Evolutionary conservation across 1,140 invertebrate genomes (phyloP).

Genomic region (Pemphigus obesinymphae): DNA sequence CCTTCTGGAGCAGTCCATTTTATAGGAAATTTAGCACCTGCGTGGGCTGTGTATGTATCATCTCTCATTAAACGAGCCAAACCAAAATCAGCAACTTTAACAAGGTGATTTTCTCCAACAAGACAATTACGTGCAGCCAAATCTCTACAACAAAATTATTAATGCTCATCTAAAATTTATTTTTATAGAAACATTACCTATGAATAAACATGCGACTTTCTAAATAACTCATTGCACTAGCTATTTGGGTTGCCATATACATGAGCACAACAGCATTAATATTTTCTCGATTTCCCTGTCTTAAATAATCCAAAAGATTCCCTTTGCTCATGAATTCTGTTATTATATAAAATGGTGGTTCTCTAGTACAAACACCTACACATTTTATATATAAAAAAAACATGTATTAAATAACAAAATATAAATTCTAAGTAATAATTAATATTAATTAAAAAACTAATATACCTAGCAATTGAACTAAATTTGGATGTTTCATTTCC

Average conservation of each 20-base stretch:
- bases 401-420: neutral
- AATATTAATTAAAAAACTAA: neutral
- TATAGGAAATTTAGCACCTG: constrained; percentile 97
- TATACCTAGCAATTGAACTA: constrained; percentile 89
- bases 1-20: constrained; percentile 99
- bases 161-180: neutral
- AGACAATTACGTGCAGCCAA: constrained; percentile 97
- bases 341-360: constrained; percentile 98
- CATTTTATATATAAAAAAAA: constrained; percentile 24
- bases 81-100: constrained; percentile 95
- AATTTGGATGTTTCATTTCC: constrained; percentile 98
- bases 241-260: constrained; percentile 99
- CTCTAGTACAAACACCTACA: constrained; percentile 85
- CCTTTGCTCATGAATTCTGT: constrained; percentile 99
- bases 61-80: constrained; percentile 94
- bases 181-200: constrained; percentile 56
- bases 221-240: constrained; percentile 96
- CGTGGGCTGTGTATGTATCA: constrained; percentile 95
- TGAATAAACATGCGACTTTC: constrained; percentile 96
- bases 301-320: constrained; percentile 92
- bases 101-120: constrained; percentile 79
- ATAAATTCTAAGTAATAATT: neutral
- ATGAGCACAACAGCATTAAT: constrained; percentile 93
- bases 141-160: constrained; percentile 62
- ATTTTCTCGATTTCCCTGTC: constrained; percentile 81